Percentiles rank a stretch among this genome's conserved stretches.
These are phyloP conservation scores for Gambusia holbrooki DNA, from an alignment of 2,113 vertebrate species.

Conservation along the genomic window DNA sequence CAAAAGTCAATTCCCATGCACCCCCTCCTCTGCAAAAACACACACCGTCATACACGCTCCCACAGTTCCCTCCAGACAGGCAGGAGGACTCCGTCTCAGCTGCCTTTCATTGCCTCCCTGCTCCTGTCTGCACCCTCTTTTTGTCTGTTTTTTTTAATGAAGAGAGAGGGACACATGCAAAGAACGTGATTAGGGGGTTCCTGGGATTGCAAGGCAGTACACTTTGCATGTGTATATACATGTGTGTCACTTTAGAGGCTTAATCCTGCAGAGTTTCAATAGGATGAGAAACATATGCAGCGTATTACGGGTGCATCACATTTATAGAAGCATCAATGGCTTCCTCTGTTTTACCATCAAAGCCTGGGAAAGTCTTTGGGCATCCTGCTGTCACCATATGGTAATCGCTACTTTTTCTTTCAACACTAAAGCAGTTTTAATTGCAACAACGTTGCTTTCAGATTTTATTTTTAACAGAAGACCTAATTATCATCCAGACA, in stretches of 20 bases:
- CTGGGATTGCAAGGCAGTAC: slow-evolving; percentile 21
- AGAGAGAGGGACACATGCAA: slow-evolving; percentile 73
- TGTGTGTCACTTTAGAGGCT: slow-evolving; percentile 38
- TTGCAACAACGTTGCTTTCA: slow-evolving; percentile 52
- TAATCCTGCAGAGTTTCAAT: slow-evolving; percentile 67
- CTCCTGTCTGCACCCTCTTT: slow-evolving; percentile 71
- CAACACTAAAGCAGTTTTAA: slow-evolving; percentile 47
- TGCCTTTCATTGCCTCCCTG: slow-evolving; percentile 69
- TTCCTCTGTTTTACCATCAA: slow-evolving; percentile 63
- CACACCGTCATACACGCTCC: slow-evolving; percentile 74
- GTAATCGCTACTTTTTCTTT: slow-evolving; percentile 42
- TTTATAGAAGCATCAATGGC: slow-evolving; percentile 65
- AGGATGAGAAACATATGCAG: slow-evolving; percentile 69
- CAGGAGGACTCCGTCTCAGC: slow-evolving; percentile 75
- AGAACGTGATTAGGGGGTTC: slow-evolving; percentile 61
- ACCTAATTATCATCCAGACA: slow-evolving; percentile 43
- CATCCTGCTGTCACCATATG: slow-evolving; percentile 52
- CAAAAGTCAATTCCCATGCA: slow-evolving; percentile 77
- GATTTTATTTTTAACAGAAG: slow-evolving; percentile 34
- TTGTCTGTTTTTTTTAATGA: slow-evolving; percentile 81
- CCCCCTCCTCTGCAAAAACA: slow-evolving; percentile 22
- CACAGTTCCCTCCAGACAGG: slow-evolving; percentile 80
- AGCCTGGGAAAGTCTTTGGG: slow-evolving; percentile 57
- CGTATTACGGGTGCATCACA: slow-evolving; percentile 58
- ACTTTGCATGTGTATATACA: slow-evolving; percentile 25